Evolutionary conservation across 1,140 invertebrate species (phyloP), one percentile per base, ranked within the genome.

Genomic region (Drosophila parabipectinata): DNA sequence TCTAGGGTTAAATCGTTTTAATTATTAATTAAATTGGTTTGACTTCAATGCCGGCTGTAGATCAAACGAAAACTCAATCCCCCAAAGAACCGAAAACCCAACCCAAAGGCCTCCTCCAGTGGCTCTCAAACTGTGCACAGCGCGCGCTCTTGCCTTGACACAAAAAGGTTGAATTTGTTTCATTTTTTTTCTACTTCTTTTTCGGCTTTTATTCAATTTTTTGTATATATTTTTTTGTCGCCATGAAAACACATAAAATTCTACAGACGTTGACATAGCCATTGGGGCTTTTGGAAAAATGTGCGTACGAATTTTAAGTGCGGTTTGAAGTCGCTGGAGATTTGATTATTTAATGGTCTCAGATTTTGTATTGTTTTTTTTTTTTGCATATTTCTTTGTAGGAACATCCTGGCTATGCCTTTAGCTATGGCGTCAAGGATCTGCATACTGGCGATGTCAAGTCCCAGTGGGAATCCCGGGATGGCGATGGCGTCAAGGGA

Each of bases 361-460:
- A 26, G 12, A 37, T 15, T 24, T 30, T 32, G 45, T n/a, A 52
- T 26, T 15, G 6, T 51, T 14, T 50, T 47, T 50, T 18, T 14
- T 37, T 32, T 52, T 37, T 66, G 48, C 21, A 18, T n/a, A 15
- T 52, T 7, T 76, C 52, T 12, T 58, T 91, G 66, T 59, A 93
- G 93, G 93, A 94, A 28, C 93, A 94, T 82, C 94, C 95, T 0
- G 94, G 94, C 83, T 96, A 96, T 73, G 92, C 94, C 8, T 96
- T 94, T 68, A 94, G 95, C 58, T 95, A 96, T 71, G 95, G 94
- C 10, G 95, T 96, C 5, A 93, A 95, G 51, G 95, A 96, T 87
- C 93, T 93, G 47, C 93, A 94, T 15, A 95, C 95, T 0, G 95
- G 95, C 0, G 95, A 96, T 74, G 92, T 94, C 0, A 94, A 94